Evolutionary conservation across 2,797 vertebrate genomes (phyloP).

Genomic region (Squalus acanthias): DNA sequence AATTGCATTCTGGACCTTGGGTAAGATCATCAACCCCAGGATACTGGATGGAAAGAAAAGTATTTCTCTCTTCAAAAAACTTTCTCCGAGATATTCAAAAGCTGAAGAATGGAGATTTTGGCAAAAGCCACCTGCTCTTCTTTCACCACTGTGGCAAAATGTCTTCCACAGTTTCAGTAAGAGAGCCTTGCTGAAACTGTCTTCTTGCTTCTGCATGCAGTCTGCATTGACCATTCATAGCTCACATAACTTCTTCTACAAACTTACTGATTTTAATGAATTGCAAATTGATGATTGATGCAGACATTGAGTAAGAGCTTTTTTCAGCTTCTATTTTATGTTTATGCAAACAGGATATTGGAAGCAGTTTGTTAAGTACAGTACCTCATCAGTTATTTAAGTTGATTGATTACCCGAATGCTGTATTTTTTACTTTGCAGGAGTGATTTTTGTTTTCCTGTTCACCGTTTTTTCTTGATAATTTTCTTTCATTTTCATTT

Average conservation of each 20-base stretch:
- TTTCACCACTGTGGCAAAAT: neutral
- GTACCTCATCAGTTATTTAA: slow-evolving; percentile 1
- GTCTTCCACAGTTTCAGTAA: neutral
- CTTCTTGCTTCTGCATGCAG: neutral
- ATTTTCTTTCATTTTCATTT: neutral
- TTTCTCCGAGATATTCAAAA: neutral
- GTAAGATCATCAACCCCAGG: neutral
- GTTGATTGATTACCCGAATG: neutral
- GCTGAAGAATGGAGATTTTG: neutral
- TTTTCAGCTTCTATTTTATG: neutral
- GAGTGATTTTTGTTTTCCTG: neutral
- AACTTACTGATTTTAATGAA: neutral
- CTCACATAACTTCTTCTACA: neutral
- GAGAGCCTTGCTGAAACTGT: neutral
- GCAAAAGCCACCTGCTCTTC: neutral
- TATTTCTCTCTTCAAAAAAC: neutral
- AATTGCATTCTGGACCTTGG: neutral
- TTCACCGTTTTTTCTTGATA: neutral
- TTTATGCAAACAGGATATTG: neutral
- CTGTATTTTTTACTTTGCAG: neutral
- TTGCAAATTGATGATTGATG: neutral
- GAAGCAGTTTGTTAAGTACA: slow-evolving; percentile 1
- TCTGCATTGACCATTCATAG: neutral
- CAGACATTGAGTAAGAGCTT: neutral
- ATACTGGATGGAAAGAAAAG: neutral